These are phyloP conservation scores for Eupristina koningsbergeri DNA, from an alignment of 1,140 invertebrate species.

Conservation along the genomic window DNA sequence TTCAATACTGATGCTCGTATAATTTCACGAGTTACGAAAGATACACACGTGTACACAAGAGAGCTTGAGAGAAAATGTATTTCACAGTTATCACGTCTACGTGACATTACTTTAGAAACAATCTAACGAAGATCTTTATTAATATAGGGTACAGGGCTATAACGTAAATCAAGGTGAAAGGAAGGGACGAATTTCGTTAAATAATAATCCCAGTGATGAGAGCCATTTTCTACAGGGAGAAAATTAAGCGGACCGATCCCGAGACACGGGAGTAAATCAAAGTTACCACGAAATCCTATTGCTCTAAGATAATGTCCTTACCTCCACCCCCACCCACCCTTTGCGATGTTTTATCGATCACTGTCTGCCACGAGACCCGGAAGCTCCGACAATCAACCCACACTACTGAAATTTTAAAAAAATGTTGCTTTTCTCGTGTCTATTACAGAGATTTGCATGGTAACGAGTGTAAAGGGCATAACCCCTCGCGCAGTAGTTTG, in stretches of 20 bases:
- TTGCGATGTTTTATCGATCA: constrained; percentile 1
- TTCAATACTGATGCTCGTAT: neutral
- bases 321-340: neutral
- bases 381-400: neutral
- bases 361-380: too few relatives aligned
- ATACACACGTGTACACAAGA: neutral
- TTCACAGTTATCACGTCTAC: neutral
- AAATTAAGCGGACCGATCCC: neutral
- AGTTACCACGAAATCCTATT: neutral
- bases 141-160: neutral
- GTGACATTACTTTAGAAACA: constrained; percentile 10
- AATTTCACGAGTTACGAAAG: neutral
- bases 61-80: neutral
- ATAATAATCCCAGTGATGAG: neutral
- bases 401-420: neutral
- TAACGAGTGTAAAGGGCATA: neutral
- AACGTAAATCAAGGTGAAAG: neutral
- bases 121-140: neutral
- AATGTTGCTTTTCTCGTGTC: neutral
- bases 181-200: neutral
- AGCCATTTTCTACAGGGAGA: neutral
- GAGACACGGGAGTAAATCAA: neutral
- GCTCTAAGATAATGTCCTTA: neutral
- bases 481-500: neutral
- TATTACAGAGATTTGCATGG: neutral